These are phyloP conservation scores for Rhinolophus ferrumequinum DNA, from an alignment of 2,113 vertebrate species.

Conservation along the genomic window DNA sequence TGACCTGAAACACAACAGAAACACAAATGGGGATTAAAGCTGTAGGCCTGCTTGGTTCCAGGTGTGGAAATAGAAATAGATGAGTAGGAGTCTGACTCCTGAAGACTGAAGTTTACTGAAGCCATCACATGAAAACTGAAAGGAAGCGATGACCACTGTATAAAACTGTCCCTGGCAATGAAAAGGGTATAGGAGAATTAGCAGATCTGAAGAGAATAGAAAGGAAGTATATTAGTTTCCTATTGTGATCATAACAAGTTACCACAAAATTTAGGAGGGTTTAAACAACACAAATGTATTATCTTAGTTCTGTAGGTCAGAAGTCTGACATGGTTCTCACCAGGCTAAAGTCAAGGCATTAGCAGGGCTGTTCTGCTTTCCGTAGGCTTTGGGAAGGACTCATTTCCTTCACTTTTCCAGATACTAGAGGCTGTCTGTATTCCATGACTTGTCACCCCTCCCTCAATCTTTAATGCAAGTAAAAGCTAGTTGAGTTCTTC, in stretches of 20 bases:
- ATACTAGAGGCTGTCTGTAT: neutral
- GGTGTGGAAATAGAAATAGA: neutral
- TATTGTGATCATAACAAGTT: neutral
- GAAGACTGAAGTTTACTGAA: neutral
- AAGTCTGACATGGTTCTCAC: neutral
- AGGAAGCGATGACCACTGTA: neutral
- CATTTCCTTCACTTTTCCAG: neutral
- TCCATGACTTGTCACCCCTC: neutral
- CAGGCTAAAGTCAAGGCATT: neutral
- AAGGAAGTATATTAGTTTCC: neutral
- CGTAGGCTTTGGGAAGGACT: neutral
- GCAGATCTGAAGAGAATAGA: neutral
- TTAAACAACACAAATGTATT: too few relatives aligned
- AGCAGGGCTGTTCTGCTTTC: neutral
- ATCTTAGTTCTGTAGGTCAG: too few relatives aligned
- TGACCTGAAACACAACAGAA: neutral
- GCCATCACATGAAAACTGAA: neutral
- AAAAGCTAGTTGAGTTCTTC: neutral
- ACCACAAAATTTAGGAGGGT: too few relatives aligned
- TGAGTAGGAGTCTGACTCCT: neutral
- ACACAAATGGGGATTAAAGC: neutral
- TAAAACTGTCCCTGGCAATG: neutral
- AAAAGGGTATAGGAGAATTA: neutral
- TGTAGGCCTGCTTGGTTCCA: neutral
- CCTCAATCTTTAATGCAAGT: neutral